Evolutionary conservation across 1,140 invertebrate genomes (phyloP).

Genomic region (Drosophila sproati): DNA sequence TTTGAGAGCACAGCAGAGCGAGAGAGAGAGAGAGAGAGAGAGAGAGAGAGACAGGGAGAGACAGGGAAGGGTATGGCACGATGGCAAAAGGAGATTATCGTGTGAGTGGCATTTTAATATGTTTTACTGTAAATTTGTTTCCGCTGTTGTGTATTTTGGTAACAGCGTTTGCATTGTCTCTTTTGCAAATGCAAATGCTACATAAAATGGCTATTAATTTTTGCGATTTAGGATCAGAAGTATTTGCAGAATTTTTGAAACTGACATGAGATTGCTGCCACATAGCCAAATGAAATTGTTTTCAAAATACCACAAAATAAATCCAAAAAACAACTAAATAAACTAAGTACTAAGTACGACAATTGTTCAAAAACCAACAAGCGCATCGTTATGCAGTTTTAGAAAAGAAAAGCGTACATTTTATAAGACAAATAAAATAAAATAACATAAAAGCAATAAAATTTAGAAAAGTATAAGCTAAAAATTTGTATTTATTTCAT

Average conservation of each 20-base stretch:
- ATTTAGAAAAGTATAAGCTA: not conserved
- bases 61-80: constrained; percentile 15
- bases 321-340: not conserved
- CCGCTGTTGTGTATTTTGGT: constrained; percentile 34
- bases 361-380: not conserved
- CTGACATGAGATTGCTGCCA: constrained; percentile 25
- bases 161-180: constrained; percentile 27
- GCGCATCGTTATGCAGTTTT: not conserved
- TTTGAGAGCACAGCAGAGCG: constrained; percentile 12
- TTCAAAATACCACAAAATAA: constrained; percentile 6
- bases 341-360: not conserved
- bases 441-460: not conserved
- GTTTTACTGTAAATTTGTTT: constrained; percentile 69
- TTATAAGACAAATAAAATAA: not conserved
- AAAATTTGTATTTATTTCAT: no score
- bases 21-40: not conserved
- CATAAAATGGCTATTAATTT: constrained; percentile 77
- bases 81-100: constrained; percentile 62
- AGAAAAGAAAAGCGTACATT: not conserved
- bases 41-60: not conserved
- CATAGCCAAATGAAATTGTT: constrained; percentile 10
- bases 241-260: constrained; percentile 29
- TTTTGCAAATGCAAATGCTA: constrained; percentile 3
- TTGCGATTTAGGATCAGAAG: constrained; percentile 55
- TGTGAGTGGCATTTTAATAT: constrained; percentile 82